These are phyloP conservation scores for Bellardia bayeri DNA, from an alignment of 2,888 invertebrate species.

Conservation along the genomic window DNA sequence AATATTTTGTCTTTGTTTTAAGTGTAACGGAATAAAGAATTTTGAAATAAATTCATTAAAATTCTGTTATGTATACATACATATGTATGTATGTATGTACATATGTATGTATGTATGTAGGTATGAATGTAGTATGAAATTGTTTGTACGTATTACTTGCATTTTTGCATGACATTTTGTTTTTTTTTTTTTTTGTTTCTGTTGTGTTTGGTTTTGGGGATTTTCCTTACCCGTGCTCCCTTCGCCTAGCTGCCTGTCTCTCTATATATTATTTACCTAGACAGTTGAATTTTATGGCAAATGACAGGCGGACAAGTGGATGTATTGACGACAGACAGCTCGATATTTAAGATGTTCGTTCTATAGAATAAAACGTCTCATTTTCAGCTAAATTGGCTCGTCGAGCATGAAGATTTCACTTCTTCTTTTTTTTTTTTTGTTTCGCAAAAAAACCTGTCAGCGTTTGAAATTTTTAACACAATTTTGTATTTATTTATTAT, in stretches of 20 bases:
- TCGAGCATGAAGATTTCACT: slow-evolving; percentile 66
- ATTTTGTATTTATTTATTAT: slow-evolving; percentile 47
- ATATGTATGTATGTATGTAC: no score
- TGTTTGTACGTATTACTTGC: no score
- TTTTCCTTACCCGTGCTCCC: neutral
- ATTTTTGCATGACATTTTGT: no score
- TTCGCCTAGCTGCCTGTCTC: neutral
- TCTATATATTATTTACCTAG: slow-evolving; percentile 36
- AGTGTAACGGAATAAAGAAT: slow-evolving; percentile 15
- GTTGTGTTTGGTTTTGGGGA: neutral
- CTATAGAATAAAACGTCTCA: slow-evolving; percentile 61
- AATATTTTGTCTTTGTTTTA: slow-evolving; percentile 56
- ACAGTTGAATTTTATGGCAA: slow-evolving; percentile 54
- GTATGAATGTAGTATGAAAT: no score
- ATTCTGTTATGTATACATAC: slow-evolving; percentile 41
- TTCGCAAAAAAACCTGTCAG: slow-evolving; percentile 40
- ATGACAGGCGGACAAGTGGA: slow-evolving; percentile 68
- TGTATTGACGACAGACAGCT: slow-evolving; percentile 69
- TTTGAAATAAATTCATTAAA: slow-evolving; percentile 47
- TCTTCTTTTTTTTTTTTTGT: slow-evolving; percentile 2
- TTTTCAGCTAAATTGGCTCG: slow-evolving; percentile 71
- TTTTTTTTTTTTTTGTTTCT: slow-evolving; percentile 7
- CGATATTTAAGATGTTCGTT: slow-evolving; percentile 49
- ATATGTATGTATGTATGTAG: no score
- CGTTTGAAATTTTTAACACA: slow-evolving; percentile 63